A percentile compares a stretch with the other conserved stretches of the same genome.
Evolutionary conservation across 2,888 invertebrate genomes (phyloP).

Genomic region (Megalurothrips usitatus): DNA sequence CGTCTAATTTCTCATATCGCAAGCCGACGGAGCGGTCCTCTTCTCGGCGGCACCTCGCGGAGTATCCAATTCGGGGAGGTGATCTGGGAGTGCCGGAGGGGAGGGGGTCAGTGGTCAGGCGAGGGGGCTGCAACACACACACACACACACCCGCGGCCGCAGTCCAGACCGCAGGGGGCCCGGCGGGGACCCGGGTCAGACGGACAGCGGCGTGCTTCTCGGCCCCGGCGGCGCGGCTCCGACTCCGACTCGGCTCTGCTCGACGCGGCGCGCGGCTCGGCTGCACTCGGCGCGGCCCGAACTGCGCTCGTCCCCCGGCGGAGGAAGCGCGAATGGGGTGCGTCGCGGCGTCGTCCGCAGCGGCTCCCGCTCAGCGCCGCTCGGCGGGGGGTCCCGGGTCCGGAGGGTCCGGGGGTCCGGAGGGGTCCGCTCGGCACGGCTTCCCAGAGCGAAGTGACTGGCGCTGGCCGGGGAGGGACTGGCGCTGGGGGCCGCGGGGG

Average conservation of each 20-base stretch:
- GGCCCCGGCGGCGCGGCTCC: slow-evolving; percentile 49
- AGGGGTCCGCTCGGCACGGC: background rate
- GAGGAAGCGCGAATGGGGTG: too few relatives aligned
- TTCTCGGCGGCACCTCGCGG: too few relatives aligned
- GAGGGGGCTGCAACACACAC: too few relatives aligned
- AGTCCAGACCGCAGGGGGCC: background rate
- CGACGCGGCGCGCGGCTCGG: background rate
- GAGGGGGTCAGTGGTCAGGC: too few relatives aligned
- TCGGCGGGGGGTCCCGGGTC: background rate
- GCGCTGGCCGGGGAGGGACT: background rate
- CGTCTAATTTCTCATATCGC: too few relatives aligned
- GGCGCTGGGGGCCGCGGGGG: background rate
- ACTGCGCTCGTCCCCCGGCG: too few relatives aligned
- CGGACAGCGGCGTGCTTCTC: slow-evolving; percentile 48
- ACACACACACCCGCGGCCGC: too few relatives aligned
- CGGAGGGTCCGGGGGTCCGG: background rate
- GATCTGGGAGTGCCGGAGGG: too few relatives aligned
- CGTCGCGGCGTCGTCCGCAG: background rate
- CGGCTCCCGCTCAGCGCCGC: background rate
- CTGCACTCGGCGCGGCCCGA: background rate
- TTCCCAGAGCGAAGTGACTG: background rate
- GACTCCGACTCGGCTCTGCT: slow-evolving; percentile 39
- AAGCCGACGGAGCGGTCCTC: too few relatives aligned
- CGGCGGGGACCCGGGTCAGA: slow-evolving; percentile 31
- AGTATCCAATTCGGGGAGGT: too few relatives aligned